Conservation (phyloP, 2,113 vertebrate species). For the Istiophorus platypterus region DNA sequence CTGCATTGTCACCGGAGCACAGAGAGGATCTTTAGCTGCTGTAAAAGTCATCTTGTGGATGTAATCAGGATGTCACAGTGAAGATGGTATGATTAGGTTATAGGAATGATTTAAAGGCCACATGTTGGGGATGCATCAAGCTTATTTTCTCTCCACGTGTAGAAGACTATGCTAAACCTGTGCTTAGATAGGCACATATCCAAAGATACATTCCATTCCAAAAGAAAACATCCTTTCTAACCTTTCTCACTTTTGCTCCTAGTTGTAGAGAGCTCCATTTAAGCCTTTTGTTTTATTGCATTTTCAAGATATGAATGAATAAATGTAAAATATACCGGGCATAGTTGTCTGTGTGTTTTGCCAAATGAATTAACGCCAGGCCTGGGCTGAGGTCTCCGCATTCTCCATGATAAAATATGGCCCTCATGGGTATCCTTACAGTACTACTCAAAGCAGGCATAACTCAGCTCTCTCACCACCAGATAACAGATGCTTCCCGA, state of each 20-base stretch:
- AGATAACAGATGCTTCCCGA: conserved; percentile 67
- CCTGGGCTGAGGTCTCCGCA: conserved; percentile 70
- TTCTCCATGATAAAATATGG: conserved; percentile 79
- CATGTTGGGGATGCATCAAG: conserved; percentile 78
- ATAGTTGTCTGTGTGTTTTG: conserved; percentile 51
- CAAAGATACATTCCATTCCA: conserved; percentile 68
- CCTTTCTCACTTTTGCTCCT: conserved; percentile 6
- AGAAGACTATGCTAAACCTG: conserved; percentile 42
- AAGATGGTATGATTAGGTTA: conserved; percentile 75
- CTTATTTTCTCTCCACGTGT: conserved; percentile 21
- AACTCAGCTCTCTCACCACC: conserved; percentile 77
- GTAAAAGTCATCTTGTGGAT: conserved; percentile 76
- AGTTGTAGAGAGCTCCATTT: neutral
- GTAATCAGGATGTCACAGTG: conserved; percentile 75
- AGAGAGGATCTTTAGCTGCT: conserved; percentile 75
- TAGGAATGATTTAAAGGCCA: conserved; percentile 79
- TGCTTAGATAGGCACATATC: conserved; percentile 61
- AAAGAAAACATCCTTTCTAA: conserved; percentile 57
- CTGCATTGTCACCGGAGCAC: conserved; percentile 71
- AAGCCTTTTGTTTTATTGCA: conserved; percentile 15
- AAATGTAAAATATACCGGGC: conserved; percentile 32
- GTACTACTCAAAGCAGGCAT: conserved; percentile 81
- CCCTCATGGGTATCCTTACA: conserved; percentile 82
- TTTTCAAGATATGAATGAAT: conserved; percentile 20
- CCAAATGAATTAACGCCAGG: conserved; percentile 69